Evolutionary conservation across 2,797 vertebrate species (phyloP).

Genomic region (Brachyalestes nurse): DNA sequence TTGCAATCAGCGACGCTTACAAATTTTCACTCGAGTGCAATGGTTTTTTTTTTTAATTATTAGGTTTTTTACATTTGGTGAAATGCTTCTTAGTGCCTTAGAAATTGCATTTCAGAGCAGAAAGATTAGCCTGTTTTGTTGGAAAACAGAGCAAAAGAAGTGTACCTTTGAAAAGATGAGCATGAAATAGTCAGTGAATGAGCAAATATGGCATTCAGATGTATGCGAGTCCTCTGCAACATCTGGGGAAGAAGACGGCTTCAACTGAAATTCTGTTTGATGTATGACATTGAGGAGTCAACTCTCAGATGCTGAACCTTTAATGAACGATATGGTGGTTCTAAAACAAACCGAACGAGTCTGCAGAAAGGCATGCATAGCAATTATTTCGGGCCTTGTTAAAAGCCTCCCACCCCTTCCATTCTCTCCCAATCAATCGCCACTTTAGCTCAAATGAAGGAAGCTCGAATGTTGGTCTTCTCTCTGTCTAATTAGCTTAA

Average conservation of each 20-base stretch:
- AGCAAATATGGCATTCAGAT: constrained; percentile 21
- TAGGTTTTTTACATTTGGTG: constrained; percentile 16
- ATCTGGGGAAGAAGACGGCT: constrained; percentile 18
- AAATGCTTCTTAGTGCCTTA: neutral
- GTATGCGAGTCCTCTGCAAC: constrained; percentile 4
- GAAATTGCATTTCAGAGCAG: constrained; percentile 11
- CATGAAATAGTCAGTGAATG: constrained; percentile 11
- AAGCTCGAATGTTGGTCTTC: constrained; percentile 67
- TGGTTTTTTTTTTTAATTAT: neutral
- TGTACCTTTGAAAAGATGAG: constrained; percentile 17
- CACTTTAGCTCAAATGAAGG: constrained; percentile 78
- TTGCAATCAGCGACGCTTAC: constrained; percentile 38
- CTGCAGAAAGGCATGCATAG: constrained; percentile 78
- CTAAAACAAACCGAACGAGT: constrained; percentile 72
- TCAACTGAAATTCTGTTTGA: constrained; percentile 48
- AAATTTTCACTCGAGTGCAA: constrained; percentile 36
- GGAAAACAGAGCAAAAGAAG: neutral
- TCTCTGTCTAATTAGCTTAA: constrained; percentile 68
- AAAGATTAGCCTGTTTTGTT: neutral
- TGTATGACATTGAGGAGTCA: constrained; percentile 68
- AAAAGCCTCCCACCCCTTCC: constrained; percentile 76
- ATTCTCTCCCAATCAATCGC: constrained; percentile 80
- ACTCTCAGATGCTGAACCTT: constrained; percentile 50
- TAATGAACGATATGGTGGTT: constrained; percentile 75
- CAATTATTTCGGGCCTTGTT: constrained; percentile 82